A percentile compares a stretch with the other conserved stretches of the same genome.
These are phyloP conservation scores for Quadroppia sp. DNA, from an alignment of 2,888 invertebrate genomes.

Conservation along the genomic window DNA sequence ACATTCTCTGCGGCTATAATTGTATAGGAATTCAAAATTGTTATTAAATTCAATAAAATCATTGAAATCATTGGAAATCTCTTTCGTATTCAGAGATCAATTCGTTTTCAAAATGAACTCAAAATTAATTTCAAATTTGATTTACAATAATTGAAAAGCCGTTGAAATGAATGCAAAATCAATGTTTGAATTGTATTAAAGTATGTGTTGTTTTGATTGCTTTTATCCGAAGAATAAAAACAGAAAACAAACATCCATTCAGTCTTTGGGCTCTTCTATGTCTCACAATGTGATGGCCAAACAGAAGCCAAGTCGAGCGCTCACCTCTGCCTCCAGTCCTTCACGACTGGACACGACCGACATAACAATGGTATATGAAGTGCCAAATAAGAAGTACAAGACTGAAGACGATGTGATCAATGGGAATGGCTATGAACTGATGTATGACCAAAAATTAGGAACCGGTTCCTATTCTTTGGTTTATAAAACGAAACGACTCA, in stretches of 20 bases:
- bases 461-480: background rate
- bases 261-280: too few species aligned
- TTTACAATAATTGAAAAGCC: too few species aligned
- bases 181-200: too few species aligned
- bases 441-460: background rate
- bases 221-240: background rate
- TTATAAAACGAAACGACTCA: background rate
- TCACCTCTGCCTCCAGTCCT: background rate
- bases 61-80: too few species aligned
- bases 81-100: too few species aligned
- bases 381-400: slow-evolving; percentile 5
- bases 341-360: background rate
- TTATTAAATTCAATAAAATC: too few species aligned
- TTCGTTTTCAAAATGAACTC: too few species aligned
- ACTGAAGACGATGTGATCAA: slow-evolving; percentile 18
- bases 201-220: background rate
- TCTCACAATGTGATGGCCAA: too few species aligned
- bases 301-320: background rate
- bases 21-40: too few species aligned
- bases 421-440: background rate
- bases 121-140: too few species aligned
- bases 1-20: too few species aligned
- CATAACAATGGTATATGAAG: slow-evolving; percentile 3
- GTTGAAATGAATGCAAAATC: too few species aligned
- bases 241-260: background rate